These are phyloP conservation scores for Battus philenor DNA, from an alignment of 1,140 invertebrate species.

Conservation along the genomic window DNA sequence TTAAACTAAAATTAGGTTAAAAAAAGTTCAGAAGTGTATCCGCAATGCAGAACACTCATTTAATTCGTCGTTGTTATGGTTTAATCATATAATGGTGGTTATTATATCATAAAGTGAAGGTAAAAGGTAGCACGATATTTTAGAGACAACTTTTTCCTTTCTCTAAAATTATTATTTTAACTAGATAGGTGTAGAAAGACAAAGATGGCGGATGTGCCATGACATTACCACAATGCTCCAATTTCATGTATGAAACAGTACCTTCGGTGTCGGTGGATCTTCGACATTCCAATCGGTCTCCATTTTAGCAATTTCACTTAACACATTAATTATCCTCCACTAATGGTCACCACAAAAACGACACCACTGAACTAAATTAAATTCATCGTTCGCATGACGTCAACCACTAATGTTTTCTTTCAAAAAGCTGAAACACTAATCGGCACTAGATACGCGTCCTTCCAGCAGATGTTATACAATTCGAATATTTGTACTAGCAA, in stretches of 20 bases:
- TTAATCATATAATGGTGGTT: no score
- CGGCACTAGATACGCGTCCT: constrained; percentile 30
- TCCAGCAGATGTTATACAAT: constrained; percentile 20
- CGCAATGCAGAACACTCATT: constrained; percentile 8
- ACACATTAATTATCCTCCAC: constrained; percentile 66
- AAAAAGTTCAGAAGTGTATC: constrained; percentile 5
- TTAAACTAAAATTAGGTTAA: constrained; percentile 16
- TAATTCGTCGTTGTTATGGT: no score
- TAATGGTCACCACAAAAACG: constrained; percentile 52
- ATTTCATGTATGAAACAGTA: constrained; percentile 43
- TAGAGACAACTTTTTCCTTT: constrained; percentile 7
- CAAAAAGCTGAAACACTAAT: constrained; percentile 25
- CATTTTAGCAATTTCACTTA: constrained; percentile 69
- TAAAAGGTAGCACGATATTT: neutral
- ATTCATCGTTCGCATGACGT: constrained; percentile 67
- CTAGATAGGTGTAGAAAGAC: constrained; percentile 30
- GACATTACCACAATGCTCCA: constrained; percentile 60
- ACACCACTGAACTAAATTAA: constrained; percentile 58
- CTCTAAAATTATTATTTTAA: constrained; percentile 33
- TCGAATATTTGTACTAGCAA: constrained; percentile 13
- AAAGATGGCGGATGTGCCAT: constrained; percentile 69
- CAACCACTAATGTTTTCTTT: constrained; percentile 52
- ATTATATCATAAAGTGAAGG: no score
- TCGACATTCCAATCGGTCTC: constrained; percentile 72
- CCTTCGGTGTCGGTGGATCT: constrained; percentile 65